These are phyloP conservation scores for Cosmorhoe ocellata DNA, from an alignment of 2,888 invertebrate genomes.

Conservation along the genomic window DNA sequence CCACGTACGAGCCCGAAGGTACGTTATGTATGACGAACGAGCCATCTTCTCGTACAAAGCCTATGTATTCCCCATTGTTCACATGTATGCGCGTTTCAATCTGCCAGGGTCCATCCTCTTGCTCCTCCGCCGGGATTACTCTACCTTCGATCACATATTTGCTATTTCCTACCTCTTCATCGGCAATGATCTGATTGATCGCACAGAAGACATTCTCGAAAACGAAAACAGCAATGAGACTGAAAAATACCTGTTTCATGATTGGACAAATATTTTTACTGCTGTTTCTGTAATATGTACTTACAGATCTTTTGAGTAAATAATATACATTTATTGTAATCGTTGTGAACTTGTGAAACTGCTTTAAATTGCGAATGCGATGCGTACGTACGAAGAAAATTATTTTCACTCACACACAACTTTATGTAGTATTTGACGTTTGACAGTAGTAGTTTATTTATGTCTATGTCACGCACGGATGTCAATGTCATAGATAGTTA, in stretches of 20 bases:
- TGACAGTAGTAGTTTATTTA: no score
- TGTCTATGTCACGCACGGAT: no score
- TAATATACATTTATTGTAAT: no score
- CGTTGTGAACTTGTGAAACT: no score
- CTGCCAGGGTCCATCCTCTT: conserved; percentile 86
- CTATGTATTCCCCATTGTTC: conserved; percentile 94
- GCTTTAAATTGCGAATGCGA: no score
- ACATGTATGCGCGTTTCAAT: conserved; percentile 89
- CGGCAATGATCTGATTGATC: conserved; percentile 53
- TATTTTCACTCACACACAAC: no score
- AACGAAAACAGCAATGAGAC: conserved; percentile 21
- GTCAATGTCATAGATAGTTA: no score
- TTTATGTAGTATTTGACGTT: no score
- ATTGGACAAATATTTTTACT: not conserved
- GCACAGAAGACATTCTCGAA: conserved; percentile 45
- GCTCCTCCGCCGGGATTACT: conserved; percentile 88
- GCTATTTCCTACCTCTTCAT: conserved; percentile 74
- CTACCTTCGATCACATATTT: conserved; percentile 91
- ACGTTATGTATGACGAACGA: conserved; percentile 94
- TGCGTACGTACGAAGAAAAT: no score
- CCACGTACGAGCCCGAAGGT: conserved; percentile 95
- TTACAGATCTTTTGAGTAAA: no score
- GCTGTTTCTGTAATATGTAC: not conserved
- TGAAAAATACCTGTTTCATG: conserved; percentile 25
- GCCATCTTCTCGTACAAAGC: conserved; percentile 95